phyloP scores from a whole-genome alignment of 2,113 vertebrate species.

The Nothocercus julius region DNA sequence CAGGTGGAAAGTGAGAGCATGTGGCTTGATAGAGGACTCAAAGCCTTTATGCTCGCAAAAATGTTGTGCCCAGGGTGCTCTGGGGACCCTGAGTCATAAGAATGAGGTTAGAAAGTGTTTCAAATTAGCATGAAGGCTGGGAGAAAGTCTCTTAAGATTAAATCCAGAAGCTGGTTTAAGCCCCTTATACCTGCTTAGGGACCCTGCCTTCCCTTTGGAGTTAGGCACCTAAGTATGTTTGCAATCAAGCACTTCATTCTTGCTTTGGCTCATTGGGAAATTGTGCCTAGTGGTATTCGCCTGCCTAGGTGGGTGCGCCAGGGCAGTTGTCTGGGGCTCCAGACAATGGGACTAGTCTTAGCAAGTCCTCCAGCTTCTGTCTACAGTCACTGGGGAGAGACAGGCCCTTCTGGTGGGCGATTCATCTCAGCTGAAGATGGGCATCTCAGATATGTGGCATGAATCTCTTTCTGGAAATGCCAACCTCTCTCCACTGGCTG shows the following conservation, averaged over 20 bases:
- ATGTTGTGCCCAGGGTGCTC: not conserved
- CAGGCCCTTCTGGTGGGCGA: slow-evolving; percentile 24
- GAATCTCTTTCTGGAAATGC: slow-evolving; percentile 4
- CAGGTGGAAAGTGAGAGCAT: not conserved
- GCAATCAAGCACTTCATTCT: not conserved
- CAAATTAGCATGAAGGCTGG: slow-evolving; percentile 33
- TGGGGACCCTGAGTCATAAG: slow-evolving; percentile 10
- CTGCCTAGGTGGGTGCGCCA: not conserved
- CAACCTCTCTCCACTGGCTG: slow-evolving; percentile 6
- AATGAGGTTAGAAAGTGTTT: slow-evolving; percentile 45
- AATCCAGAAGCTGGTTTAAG: slow-evolving; percentile 31
- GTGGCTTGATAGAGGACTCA: not conserved
- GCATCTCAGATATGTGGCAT: not conserved
- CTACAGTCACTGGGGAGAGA: not conserved
- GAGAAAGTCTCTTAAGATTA: not conserved
- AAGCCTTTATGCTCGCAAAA: slow-evolving; percentile 38
- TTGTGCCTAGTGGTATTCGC: rapidly evolving
- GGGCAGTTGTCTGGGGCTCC: slow-evolving; percentile 18
- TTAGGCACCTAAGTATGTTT: not conserved
- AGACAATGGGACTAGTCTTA: not conserved
- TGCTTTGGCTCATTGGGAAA: not conserved
- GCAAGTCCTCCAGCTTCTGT: not conserved
- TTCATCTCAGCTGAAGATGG: not conserved
- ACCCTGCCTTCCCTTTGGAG: not conserved
- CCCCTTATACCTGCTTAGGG: slow-evolving; percentile 4